phyloP scores from a whole-genome alignment of 2,113 vertebrate genomes.

The Tetraodon nigroviridis region DNA sequence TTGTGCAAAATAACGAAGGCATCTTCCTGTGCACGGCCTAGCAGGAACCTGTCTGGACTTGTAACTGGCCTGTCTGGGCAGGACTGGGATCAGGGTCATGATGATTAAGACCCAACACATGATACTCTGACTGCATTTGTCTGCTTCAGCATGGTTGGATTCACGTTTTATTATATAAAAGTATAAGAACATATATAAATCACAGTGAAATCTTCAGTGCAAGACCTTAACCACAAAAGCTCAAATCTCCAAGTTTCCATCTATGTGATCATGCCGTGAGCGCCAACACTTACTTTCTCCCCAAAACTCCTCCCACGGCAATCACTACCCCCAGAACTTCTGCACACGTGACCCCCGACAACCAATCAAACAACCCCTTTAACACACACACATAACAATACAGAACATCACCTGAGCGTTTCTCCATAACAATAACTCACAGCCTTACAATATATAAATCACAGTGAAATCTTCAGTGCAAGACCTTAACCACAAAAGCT shows the following conservation, averaged over 20 bases:
- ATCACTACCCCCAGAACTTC: too few relatives aligned
- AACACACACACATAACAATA: too few relatives aligned
- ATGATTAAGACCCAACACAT: slow-evolving; percentile 24
- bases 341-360: too few relatives aligned
- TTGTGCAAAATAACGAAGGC: background rate
- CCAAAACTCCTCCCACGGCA: too few relatives aligned
- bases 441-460: too few relatives aligned
- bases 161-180: slow-evolving; percentile 22
- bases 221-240: background rate
- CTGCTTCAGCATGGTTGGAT: slow-evolving; percentile 10
- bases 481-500: background rate
- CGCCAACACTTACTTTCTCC: too few relatives aligned
- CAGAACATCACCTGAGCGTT: too few relatives aligned
- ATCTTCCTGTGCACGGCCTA: background rate
- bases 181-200: background rate
- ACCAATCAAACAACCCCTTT: too few relatives aligned
- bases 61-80: slow-evolving; percentile 20
- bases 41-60: slow-evolving; percentile 48
- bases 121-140: slow-evolving; percentile 38
- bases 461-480: background rate
- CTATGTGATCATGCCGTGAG: too few relatives aligned
- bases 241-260: too few relatives aligned
- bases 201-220: background rate
- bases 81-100: slow-evolving; percentile 18
- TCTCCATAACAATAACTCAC: too few relatives aligned